Evolutionary conservation across 1,140 invertebrate species (phyloP).

Genomic region (Theocolax elegans): DNA sequence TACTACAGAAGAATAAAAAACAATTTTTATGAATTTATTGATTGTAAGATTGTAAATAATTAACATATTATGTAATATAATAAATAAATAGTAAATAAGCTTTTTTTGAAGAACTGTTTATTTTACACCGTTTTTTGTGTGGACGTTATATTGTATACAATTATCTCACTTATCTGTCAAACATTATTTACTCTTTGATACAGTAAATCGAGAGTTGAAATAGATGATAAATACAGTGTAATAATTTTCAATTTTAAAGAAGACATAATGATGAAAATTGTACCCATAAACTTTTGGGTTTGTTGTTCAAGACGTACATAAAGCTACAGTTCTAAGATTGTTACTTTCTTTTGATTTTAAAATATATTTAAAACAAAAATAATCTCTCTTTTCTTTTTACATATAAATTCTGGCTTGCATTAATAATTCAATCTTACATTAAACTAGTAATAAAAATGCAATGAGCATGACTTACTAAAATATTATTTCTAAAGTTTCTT

Average conservation of each 20-base stretch:
- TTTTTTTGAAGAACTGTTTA: constrained; percentile 30
- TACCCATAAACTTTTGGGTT: not conserved
- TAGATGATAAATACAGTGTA: constrained; percentile 18
- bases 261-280: constrained; percentile 33
- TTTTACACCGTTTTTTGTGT: constrained; percentile 21
- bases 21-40: constrained; percentile 57
- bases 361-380: constrained; percentile 35
- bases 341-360: constrained; percentile 35
- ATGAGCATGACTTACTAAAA: not conserved
- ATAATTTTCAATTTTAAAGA: not conserved
- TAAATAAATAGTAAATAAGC: not conserved
- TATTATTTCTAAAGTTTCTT: constrained; percentile 6
- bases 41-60: constrained; percentile 29
- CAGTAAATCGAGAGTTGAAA: constrained; percentile 19
- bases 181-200: constrained; percentile 33
- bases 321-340: not conserved
- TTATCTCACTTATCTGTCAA: constrained; percentile 21
- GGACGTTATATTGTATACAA: constrained; percentile 12
- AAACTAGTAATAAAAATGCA: constrained; percentile 7
- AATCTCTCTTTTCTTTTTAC: constrained; percentile 17
- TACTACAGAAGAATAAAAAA: constrained; percentile 1
- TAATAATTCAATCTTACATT: not conserved
- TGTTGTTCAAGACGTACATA: constrained; percentile 5
- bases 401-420: too few relatives aligned
- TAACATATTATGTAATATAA: constrained; percentile 15